Conservation (phyloP, 2,797 vertebrate species). For the Sphenodon punctatus region DNA sequence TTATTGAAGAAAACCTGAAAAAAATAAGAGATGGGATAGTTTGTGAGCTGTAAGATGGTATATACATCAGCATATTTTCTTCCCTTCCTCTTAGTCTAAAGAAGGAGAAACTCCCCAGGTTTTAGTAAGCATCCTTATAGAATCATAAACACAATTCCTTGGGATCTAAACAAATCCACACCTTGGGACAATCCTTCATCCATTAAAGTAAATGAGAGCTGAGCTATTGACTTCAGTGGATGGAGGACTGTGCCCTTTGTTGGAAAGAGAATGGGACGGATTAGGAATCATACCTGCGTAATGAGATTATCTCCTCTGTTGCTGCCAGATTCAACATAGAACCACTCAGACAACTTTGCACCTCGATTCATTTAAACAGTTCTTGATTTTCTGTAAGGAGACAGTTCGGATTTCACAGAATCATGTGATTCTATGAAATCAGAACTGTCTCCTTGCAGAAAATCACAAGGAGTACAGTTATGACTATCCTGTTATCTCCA, state of each 20-base stretch:
- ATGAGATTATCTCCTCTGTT: neutral
- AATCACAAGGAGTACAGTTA: too few species aligned
- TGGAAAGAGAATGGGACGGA: too few species aligned
- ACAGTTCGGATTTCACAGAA: neutral
- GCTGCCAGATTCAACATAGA: neutral
- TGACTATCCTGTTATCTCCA: neutral
- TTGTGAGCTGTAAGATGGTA: neutral
- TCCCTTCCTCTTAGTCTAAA: neutral
- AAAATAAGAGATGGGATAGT: neutral
- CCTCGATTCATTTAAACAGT: neutral
- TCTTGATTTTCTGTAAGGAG: neutral
- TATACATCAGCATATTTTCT: too few species aligned
- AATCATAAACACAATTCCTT: too few species aligned
- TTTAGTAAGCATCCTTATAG: neutral
- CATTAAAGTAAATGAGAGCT: too few species aligned
- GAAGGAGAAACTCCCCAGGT: neutral
- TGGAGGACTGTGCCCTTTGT: too few species aligned
- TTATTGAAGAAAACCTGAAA: slow-evolving; percentile 52
- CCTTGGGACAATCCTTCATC: too few species aligned
- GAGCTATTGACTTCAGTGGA: too few species aligned
- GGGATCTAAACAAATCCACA: neutral
- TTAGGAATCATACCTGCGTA: neutral
- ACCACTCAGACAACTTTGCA: neutral
- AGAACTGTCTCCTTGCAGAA: neutral
- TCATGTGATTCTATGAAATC: too few species aligned